Percentiles rank a stretch among this genome's conserved stretches.
phyloP scores from a whole-genome alignment of 2,888 invertebrate genomes.

The Pollenia amentaria region DNA sequence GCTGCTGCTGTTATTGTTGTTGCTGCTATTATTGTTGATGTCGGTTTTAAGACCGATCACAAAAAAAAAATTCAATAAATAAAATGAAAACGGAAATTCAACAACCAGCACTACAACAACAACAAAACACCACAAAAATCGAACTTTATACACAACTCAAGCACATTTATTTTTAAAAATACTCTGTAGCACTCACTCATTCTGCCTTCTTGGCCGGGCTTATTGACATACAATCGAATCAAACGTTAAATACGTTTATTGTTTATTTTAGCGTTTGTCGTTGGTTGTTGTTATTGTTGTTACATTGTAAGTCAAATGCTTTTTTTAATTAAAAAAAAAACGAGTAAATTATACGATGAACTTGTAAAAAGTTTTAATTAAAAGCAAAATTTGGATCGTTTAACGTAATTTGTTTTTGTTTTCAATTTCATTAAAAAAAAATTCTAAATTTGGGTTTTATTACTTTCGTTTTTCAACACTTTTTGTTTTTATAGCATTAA shows the following conservation, averaged over 20 bases:
- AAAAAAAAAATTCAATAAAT: not conserved
- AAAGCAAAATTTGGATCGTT: constrained; percentile 17
- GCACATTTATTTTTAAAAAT: constrained; percentile 17
- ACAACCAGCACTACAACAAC: not conserved
- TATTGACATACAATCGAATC: not conserved
- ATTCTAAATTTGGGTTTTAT: not conserved
- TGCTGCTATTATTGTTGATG: constrained; percentile 9
- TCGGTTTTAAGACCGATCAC: not conserved
- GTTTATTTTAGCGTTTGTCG: constrained; percentile 10
- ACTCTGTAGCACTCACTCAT: not conserved
- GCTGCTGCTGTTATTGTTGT: constrained; percentile 14
- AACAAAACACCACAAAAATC: constrained; percentile 25
- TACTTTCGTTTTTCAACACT: not conserved
- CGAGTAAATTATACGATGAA: constrained; percentile 29
- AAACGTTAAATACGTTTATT: constrained; percentile 40
- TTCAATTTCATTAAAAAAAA: not conserved
- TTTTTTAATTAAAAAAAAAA: constrained; percentile 6
- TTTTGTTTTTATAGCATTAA: not conserved
- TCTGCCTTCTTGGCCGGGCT: constrained; percentile 8
- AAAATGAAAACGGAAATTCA: constrained; percentile 41
- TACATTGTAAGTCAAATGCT: constrained; percentile 5
- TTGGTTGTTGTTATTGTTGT: not conserved
- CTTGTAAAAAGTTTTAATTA: constrained; percentile 46
- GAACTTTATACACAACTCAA: constrained; percentile 32
- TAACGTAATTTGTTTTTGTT: constrained; percentile 6